A percentile compares a stretch with the other conserved stretches of the same genome.
These are phyloP conservation scores for Gymnobelideus leadbeateri DNA, from an alignment of 2,113 vertebrate genomes.

Conservation along the genomic window DNA sequence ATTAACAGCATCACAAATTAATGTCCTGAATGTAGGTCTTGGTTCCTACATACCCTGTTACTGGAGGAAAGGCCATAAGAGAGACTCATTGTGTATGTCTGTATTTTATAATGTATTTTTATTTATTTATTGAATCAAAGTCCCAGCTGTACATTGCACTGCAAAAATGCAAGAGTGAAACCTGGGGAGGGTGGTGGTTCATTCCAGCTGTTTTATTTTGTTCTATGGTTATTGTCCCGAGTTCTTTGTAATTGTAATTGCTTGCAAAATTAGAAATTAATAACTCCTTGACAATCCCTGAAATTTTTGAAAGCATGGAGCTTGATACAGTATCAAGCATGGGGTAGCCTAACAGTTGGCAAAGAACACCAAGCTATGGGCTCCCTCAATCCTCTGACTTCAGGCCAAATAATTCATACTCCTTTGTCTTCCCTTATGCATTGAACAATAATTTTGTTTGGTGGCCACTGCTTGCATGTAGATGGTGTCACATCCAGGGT, in stretches of 20 bases:
- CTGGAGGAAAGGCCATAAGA: slow-evolving; percentile 77
- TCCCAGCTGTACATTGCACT: slow-evolving; percentile 72
- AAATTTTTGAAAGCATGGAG: slow-evolving; percentile 73
- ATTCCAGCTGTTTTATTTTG: slow-evolving; percentile 74
- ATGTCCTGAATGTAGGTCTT: slow-evolving; percentile 79
- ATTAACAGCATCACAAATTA: slow-evolving; percentile 87
- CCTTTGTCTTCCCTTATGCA: slow-evolving; percentile 32
- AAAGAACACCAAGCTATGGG: slow-evolving; percentile 47
- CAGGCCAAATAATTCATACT: slow-evolving; percentile 27
- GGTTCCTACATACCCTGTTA: slow-evolving; percentile 78
- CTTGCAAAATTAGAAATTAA: slow-evolving; percentile 79
- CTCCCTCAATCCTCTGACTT: slow-evolving; percentile 17
- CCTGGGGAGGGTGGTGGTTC: slow-evolving; percentile 63
- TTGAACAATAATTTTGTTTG: slow-evolving; percentile 56
- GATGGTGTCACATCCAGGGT: slow-evolving; percentile 20
- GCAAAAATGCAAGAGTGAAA: slow-evolving; percentile 71
- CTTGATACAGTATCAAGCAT: slow-evolving; percentile 69
- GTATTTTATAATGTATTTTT: slow-evolving; percentile 76
- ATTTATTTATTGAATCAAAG: slow-evolving; percentile 71
- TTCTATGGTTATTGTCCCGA: slow-evolving; percentile 79
- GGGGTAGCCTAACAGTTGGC: slow-evolving; percentile 55
- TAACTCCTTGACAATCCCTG: slow-evolving; percentile 73
- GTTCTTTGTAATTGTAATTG: slow-evolving; percentile 81
- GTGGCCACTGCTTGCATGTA: slow-evolving; percentile 56
- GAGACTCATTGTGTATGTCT: slow-evolving; percentile 65